phyloP scores from a whole-genome alignment of 1,140 invertebrate species.

The Panulirus ornatus region DNA sequence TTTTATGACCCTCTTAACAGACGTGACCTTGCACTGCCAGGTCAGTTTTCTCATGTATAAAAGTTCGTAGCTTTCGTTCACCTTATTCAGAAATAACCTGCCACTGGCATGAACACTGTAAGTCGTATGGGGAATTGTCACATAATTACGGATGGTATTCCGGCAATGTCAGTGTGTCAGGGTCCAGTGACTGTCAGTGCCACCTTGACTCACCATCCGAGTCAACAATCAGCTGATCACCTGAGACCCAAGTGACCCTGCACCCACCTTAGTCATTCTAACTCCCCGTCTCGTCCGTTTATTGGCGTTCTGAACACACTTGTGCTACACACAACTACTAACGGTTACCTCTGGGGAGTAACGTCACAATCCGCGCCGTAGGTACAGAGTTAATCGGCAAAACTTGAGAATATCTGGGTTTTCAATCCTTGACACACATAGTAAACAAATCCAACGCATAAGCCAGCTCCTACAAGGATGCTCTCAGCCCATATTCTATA shows the following conservation, averaged over 20 bases:
- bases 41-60: too few relatives aligned
- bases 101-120: too few relatives aligned
- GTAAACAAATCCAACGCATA: constrained; percentile 36
- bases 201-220: background rate
- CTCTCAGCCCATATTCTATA: too few relatives aligned
- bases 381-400: background rate
- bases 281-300: too few relatives aligned
- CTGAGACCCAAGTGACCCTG: background rate
- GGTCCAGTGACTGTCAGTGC: background rate
- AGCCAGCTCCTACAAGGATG: background rate
- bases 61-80: too few relatives aligned
- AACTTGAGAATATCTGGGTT: background rate
- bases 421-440: background rate
- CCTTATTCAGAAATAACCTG: too few relatives aligned
- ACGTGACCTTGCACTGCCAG: too few relatives aligned
- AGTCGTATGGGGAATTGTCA: too few relatives aligned
- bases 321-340: background rate
- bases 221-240: constrained; percentile 25
- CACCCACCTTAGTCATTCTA: background rate
- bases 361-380: background rate
- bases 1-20: too few relatives aligned
- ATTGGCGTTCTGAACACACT: too few relatives aligned
- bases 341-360: background rate
- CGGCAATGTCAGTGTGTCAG: too few relatives aligned
- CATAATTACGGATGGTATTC: too few relatives aligned